phyloP scores from a whole-genome alignment of 2,113 vertebrate genomes.

The Campylorhamphus procurvoides region DNA sequence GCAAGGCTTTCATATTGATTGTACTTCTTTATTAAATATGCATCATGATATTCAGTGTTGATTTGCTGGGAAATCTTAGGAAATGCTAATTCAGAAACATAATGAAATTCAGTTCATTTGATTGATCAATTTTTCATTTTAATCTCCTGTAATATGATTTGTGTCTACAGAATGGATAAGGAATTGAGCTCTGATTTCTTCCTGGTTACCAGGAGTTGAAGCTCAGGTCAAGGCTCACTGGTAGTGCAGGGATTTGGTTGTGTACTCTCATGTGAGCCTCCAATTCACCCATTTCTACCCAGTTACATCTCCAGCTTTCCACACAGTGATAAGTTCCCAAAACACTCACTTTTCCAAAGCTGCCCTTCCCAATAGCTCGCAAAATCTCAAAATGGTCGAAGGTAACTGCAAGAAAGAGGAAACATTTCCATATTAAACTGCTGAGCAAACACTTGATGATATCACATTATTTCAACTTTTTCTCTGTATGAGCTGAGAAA shows the following conservation, averaged over 20 bases:
- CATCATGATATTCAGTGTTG: background rate
- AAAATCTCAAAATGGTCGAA: conserved; percentile 99
- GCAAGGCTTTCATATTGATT: background rate
- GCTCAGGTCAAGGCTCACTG: background rate
- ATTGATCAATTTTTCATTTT: background rate
- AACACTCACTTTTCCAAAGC: conserved; percentile 94
- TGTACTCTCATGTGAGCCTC: background rate
- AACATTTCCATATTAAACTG: background rate
- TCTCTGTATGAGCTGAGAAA: background rate
- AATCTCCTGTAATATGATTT: conserved; percentile 5
- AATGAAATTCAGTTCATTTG: background rate
- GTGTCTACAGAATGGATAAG: background rate
- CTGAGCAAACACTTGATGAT: background rate
- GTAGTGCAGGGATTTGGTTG: background rate
- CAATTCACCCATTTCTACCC: background rate
- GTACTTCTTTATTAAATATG: background rate
- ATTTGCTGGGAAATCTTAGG: background rate
- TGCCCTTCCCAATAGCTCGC: conserved; percentile 96
- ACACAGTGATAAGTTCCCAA: background rate
- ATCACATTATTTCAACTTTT: background rate
- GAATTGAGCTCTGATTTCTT: background rate
- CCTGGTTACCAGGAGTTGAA: background rate
- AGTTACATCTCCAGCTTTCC: background rate
- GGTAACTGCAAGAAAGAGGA: conserved; percentile 84
- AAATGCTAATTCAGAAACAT: background rate